Percentiles rank a stretch among this genome's conserved stretches.
phyloP scores from a whole-genome alignment of 2,797 vertebrate genomes.

The Miichthys miiuy region DNA sequence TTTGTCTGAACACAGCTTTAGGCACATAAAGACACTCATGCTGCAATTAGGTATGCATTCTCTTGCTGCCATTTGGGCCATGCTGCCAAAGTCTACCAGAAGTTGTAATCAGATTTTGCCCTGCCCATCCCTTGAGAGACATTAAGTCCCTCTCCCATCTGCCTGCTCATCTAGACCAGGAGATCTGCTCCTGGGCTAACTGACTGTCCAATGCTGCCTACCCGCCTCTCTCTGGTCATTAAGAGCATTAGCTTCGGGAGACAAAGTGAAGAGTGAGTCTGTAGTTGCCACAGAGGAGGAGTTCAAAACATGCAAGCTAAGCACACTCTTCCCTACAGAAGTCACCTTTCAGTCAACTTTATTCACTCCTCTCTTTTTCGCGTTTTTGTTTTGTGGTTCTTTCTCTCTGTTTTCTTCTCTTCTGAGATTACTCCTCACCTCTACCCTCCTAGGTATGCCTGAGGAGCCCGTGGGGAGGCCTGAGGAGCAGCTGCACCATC shows the following conservation, averaged over 20 bases:
- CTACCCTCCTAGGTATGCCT: constrained; percentile 43
- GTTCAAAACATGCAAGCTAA: constrained; percentile 33
- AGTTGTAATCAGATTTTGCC: constrained; percentile 75
- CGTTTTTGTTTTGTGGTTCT: constrained; percentile 38
- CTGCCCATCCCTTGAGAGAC: constrained; percentile 60
- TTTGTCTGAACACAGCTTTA: constrained; percentile 22
- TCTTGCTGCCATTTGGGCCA: constrained; percentile 33
- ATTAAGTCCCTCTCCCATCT: constrained; percentile 75
- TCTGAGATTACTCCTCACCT: constrained; percentile 49
- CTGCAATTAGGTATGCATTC: constrained; percentile 34
- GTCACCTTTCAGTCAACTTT: constrained; percentile 29
- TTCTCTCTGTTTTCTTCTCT: constrained; percentile 20
- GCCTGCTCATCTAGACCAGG: constrained; percentile 51
- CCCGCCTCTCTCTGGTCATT: constrained; percentile 24
- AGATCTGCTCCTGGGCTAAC: constrained; percentile 45
- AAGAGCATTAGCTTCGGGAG: constrained; percentile 30
- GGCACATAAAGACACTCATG: constrained; percentile 6
- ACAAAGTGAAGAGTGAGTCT: constrained; percentile 22
- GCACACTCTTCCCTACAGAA: constrained; percentile 14
- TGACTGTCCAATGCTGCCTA: constrained; percentile 28
- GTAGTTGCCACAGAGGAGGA: constrained; percentile 39
- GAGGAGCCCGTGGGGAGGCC: constrained; percentile 55
- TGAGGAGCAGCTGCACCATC: constrained; percentile 61
- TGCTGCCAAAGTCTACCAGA: constrained; percentile 56
- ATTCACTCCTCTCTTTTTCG: constrained; percentile 6